Evolutionary conservation across 1,140 invertebrate genomes (phyloP), one percentile per base, ranked within the genome.

Genomic region (Drosophila ercepeae): DNA sequence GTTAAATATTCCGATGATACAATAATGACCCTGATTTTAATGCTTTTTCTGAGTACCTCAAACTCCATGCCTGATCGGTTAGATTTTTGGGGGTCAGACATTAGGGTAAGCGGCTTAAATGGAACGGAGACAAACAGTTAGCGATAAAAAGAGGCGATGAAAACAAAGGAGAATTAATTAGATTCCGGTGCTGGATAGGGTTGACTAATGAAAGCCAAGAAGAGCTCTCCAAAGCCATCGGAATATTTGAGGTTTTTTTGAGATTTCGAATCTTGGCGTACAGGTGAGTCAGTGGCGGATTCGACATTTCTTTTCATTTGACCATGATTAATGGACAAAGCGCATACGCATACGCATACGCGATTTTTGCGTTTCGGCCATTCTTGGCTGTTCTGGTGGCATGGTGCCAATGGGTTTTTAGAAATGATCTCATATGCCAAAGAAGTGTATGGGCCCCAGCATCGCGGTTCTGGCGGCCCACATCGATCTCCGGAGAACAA

Each of bases 311-410:
- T 55, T 58, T 77, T 53, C 53, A 44, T 65, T 53, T 58, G 63
- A 19, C 57, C 19, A 32, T 86, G 81, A 86, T 86, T 86, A 82
- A 86, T 86, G 82, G 69, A 74, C 81, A 82, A 27, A 86, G 41
- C 58, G 57, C 42, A 58, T 60, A 55, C 58, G 57, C 42, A 58
- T 60, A 55, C 60, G 63, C 39, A 58, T 60, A 55, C 60, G 63
- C 39, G 57, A 75, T 68, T 54, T 63, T 48, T 16, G 23, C 21
- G n/a, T 55, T 48, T 60, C 61, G 50, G 50, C 49, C 44, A 69
- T 65, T 81, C 68, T 76, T 21, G 21, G 32, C 41, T 61, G 51
- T 49, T 23, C 55, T 44, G n/a, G n/a, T 52, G 16, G 41, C 29
- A 67, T 29, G 46, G 25, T 50, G 27, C 69, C 59, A 11, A 32